These are phyloP conservation scores for Bruchidius siliquastri DNA, from an alignment of 2,888 invertebrate genomes.

Conservation along the genomic window DNA sequence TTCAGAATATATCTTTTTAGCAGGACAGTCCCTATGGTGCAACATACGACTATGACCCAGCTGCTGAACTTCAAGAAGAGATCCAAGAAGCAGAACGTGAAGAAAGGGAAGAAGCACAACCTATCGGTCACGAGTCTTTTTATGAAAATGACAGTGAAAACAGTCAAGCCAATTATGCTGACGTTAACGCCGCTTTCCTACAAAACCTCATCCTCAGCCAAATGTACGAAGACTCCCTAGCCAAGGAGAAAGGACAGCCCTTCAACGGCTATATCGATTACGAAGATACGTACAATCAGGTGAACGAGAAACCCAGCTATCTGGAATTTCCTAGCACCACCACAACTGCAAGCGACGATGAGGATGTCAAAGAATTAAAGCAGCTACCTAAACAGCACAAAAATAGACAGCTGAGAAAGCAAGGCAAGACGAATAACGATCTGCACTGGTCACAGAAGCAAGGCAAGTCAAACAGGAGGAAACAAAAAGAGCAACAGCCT, in stretches of 20 bases:
- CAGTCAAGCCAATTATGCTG: constrained; percentile 39
- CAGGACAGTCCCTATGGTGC: not conserved
- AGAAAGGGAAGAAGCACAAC: constrained; percentile 52
- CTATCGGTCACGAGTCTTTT: constrained; percentile 64
- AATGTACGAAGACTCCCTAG: constrained; percentile 57
- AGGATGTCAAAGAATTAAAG: constrained; percentile 62
- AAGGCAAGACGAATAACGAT: constrained; percentile 21
- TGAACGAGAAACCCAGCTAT: constrained; percentile 4
- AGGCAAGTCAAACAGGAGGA: constrained; percentile 11
- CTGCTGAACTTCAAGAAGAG: constrained; percentile 56
- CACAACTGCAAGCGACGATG: constrained; percentile 49
- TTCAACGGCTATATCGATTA: constrained; percentile 29
- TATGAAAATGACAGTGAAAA: constrained; percentile 52
- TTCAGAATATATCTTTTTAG: constrained; percentile 24
- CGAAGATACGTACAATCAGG: constrained; percentile 35
- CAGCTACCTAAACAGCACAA: constrained; percentile 53
- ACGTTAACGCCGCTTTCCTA: constrained; percentile 59
- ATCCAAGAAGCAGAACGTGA: constrained; percentile 59
- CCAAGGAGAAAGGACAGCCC: constrained; percentile 21
- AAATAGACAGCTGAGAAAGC: constrained; percentile 18
- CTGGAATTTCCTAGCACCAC: constrained; percentile 12
- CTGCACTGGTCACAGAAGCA: constrained; percentile 28
- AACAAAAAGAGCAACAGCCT: constrained; percentile 12
- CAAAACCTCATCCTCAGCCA: constrained; percentile 64
- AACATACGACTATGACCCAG: constrained; percentile 45